Base-by-base conservation (phyloP, 2,113 vertebrate species). In the Coturnix japonica region DNA sequence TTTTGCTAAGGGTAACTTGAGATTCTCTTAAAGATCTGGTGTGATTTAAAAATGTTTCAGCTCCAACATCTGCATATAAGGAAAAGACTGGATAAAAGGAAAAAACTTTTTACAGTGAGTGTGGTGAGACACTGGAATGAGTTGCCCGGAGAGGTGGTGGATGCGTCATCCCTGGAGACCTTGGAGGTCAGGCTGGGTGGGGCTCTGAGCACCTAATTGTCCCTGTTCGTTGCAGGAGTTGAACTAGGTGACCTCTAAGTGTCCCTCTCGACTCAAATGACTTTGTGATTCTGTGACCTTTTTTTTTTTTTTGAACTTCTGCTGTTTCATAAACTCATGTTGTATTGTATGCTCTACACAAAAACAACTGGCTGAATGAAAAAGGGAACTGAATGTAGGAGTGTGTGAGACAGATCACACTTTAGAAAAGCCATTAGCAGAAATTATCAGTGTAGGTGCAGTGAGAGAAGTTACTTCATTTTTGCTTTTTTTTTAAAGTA, bases 321-420 rank as follows among this genome's bases (percentile, higher is more conserved):
- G 8, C 11, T 63, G 4, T 49, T 87, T 81, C 26, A 25, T 22
- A 79, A 41, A 2, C 21, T 61, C 2, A 0, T 35, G 8, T 60
- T 91, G 81, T 57, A 21, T 72, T 7, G 49, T 6, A 8, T 37
- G 26, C 6, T 71, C 77, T 83, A 49, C 5, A 7, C 20, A 49
- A 60, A 85, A 85, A 12, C 53, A 35, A 3, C 9, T 54, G 37
- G 2, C 46, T 66, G 35, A 93, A 39, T 77, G 26, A 60, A 91
- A 91, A 84, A 74, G 35, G 4, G 2, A 41, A 66, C 23, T 6
- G 4, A 71, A 13, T 28, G 13, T 12, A 41, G 18, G 47, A 75
- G 20, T 2, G 1, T 6, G 6, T 2, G 1, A 6, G 8, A 17
- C 11, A 72, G 39, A 49, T 57, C 13, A 11, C 10, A 3, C 12